Evolutionary conservation across 2,797 vertebrate genomes (phyloP).

Genomic region (Rhinogobio ventralis): DNA sequence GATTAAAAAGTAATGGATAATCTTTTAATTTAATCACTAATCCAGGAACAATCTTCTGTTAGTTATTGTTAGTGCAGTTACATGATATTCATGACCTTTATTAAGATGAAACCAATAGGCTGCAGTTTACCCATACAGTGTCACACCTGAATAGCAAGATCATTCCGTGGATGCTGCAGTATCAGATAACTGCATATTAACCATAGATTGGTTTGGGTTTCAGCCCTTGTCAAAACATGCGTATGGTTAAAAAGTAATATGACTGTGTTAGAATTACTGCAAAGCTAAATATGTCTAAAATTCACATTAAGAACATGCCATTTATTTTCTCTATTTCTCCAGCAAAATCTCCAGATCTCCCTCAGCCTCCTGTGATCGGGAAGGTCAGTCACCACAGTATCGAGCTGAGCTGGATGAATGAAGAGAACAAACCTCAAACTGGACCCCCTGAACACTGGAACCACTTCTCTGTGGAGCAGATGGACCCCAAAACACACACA

Average conservation of each 20-base stretch:
- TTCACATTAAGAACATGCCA: neutral
- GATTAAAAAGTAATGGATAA: constrained; percentile 33
- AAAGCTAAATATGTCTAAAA: neutral
- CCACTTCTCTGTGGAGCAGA: constrained; percentile 69
- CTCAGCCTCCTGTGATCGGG: constrained; percentile 55
- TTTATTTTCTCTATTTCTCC: neutral
- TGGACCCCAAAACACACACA: constrained; percentile 62
- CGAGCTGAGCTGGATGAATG: constrained; percentile 70
- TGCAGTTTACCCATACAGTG: constrained; percentile 9
- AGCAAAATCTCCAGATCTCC: neutral
- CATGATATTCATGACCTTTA: constrained; percentile 39
- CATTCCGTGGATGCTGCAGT: neutral
- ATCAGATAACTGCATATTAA: constrained; percentile 36
- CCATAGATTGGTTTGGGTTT: constrained; percentile 1
- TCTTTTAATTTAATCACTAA: constrained; percentile 5
- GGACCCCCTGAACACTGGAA: constrained; percentile 65
- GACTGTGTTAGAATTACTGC: neutral
- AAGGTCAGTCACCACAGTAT: constrained; percentile 72
- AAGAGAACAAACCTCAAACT: constrained; percentile 45
- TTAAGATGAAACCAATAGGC: constrained; percentile 21
- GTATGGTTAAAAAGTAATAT: neutral
- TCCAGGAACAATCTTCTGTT: constrained; percentile 34
- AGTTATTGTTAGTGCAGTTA: constrained; percentile 6
- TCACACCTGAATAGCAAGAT: constrained; percentile 34
- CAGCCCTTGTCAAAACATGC: neutral